Evolutionary conservation across 2,888 invertebrate genomes (phyloP).

Genomic region (Dioctria linearis): DNA sequence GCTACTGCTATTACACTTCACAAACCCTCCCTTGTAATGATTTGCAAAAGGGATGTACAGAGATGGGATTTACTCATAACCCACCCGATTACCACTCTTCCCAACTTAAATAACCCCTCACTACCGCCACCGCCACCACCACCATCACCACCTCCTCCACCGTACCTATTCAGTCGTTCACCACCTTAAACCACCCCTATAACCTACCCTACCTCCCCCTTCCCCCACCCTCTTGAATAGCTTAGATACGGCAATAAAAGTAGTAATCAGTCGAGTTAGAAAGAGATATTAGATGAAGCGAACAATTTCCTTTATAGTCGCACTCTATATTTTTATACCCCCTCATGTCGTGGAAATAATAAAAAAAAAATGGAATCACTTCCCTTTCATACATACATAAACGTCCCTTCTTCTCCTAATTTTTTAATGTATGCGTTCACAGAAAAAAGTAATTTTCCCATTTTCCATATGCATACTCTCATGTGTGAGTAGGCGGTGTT

Average conservation of each 20-base stretch:
- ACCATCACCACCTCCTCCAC: background rate
- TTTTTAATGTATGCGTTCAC: slow-evolving; percentile 52
- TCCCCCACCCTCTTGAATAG: background rate
- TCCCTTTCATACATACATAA: slow-evolving; percentile 39
- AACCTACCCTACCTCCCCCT: background rate
- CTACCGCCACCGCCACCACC: background rate
- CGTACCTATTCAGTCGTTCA: no score
- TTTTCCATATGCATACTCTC: slow-evolving; percentile 38
- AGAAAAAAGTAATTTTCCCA: slow-evolving; percentile 45
- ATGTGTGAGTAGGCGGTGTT: slow-evolving; percentile 60
- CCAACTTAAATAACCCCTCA: background rate
- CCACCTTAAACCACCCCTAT: background rate
- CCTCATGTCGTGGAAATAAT: slow-evolving; percentile 32
- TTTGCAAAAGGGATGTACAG: slow-evolving; percentile 49
- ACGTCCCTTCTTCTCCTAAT: slow-evolving; percentile 45
- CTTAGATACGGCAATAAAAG: slow-evolving; percentile 51
- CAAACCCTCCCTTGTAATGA: slow-evolving; percentile 42
- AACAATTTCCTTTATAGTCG: slow-evolving; percentile 54
- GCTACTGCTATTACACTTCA: slow-evolving; percentile 23
- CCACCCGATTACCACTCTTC: slow-evolving; percentile 24
- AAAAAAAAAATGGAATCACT: slow-evolving; percentile 39
- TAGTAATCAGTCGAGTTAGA: slow-evolving; percentile 66
- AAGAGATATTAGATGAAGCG: slow-evolving; percentile 69
- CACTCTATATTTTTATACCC: slow-evolving; percentile 52
- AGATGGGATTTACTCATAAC: slow-evolving; percentile 46